These are phyloP conservation scores for Bruchidius siliquastri DNA, from an alignment of 2,888 invertebrate species.

Conservation along the genomic window DNA sequence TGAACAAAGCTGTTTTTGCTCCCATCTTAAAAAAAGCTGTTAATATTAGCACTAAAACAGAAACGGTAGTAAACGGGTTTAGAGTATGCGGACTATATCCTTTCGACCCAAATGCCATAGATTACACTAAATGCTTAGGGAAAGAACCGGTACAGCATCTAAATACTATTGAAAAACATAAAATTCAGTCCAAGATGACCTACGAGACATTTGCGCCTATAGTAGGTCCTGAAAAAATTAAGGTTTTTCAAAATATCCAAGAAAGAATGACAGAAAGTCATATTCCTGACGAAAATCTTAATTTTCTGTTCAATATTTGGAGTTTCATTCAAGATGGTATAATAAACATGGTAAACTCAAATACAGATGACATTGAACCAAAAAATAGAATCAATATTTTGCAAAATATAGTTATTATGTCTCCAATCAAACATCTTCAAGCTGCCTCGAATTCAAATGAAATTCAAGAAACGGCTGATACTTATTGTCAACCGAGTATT, in stretches of 20 bases:
- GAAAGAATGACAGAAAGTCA: not conserved
- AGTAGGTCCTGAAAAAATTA: not conserved
- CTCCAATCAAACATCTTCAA: not conserved
- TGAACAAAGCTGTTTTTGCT: conserved; percentile 18
- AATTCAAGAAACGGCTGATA: not conserved
- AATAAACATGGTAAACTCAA: not conserved
- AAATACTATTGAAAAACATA: not conserved
- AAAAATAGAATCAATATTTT: not conserved
- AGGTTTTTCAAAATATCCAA: not conserved
- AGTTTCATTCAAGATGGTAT: not conserved
- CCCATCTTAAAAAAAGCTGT: not conserved
- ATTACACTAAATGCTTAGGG: not conserved
- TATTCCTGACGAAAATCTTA: not conserved
- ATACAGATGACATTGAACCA: not conserved
- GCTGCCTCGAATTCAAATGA: not conserved
- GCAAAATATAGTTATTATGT: not conserved
- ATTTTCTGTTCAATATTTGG: not conserved
- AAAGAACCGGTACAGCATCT: not conserved
- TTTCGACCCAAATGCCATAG: conserved; percentile 12
- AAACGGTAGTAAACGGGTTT: conserved; percentile 15
- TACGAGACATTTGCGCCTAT: not conserved
- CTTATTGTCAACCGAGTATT: not conserved
- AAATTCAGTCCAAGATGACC: not conserved
- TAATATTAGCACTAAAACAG: not conserved
- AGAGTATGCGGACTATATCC: conserved; percentile 21